Base-by-base conservation (phyloP, 2,797 vertebrate genomes). In the Ctenopoma kingsleyae region DNA sequence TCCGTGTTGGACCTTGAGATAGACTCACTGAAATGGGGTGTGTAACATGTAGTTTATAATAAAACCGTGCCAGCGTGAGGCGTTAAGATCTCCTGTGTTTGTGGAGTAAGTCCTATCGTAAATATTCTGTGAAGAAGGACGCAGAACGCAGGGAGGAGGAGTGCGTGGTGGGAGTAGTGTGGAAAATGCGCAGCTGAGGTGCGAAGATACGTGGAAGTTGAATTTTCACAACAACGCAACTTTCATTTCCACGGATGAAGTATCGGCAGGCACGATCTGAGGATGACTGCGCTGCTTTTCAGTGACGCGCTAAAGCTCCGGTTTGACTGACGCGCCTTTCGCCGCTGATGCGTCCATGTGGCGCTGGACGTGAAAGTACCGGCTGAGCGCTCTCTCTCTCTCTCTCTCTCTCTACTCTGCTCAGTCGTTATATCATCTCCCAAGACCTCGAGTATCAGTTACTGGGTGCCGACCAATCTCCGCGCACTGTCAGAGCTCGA, bases 401-500 rank as follows among this genome's bases (percentile, higher is more conserved):
- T 16, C 64, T 27, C 48, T 22, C 43, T 38, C 63, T 49, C 35
- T 52, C 43, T 23, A 44, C 73, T 81, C 81, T 32, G 8, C 30
- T 32, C 30, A 65, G 66, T 57, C 61, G 54, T 77, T 86, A 76
- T 71, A 87, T 80, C 69, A 68, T 67, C 69, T 66, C 82, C 67
- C 79, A 17, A 46, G 52, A 69, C 86, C 93, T 89, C 87, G 63
- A 74, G 83, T 92, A 85, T 95, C 90, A 74, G 88, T 93, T 90
- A 91, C 91, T 83, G 89, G 89, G 78, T 87, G 84, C 67, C 75
- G 82, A 87, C 76, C 88, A 90, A 87, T 91, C 80, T 89, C 64
- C 40, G 84, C 79, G 75, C 89, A 82, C 78, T 79, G 71, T 63
- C 86, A 72, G 76, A 73, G 69, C 82, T 69, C 35, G 75, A 81